These are phyloP conservation scores for Crenuchus spilurus DNA, from an alignment of 2,797 vertebrate genomes.

Conservation along the genomic window DNA sequence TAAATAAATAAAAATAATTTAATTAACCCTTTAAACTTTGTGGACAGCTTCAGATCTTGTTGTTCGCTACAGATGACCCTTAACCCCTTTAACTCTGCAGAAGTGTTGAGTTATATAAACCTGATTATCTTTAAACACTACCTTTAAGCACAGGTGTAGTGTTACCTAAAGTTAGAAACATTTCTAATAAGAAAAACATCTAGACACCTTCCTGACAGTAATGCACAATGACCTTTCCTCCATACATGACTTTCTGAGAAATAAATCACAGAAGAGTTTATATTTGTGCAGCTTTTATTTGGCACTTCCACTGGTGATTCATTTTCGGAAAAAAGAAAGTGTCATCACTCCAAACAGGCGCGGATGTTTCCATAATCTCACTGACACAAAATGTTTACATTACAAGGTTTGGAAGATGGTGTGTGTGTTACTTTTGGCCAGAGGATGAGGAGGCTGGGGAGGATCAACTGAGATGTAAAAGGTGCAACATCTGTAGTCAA, in stretches of 20 bases:
- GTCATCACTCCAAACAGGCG: conserved; percentile 38
- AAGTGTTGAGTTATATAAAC: too few species aligned
- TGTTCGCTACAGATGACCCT: too few species aligned
- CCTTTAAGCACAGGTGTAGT: too few species aligned
- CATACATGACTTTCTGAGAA: neutral
- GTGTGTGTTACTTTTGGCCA: neutral
- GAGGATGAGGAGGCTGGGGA: conserved; percentile 15
- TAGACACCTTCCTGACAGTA: neutral
- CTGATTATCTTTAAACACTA: too few species aligned
- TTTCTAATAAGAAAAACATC: neutral
- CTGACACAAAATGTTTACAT: conserved; percentile 53
- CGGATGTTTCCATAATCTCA: conserved; percentile 35
- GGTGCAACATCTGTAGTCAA: neutral
- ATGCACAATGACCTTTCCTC: neutral
- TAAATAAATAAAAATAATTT: too few species aligned
- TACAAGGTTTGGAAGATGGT: neutral
- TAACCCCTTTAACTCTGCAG: too few species aligned
- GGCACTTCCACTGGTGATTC: conserved; percentile 4
- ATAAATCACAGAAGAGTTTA: neutral
- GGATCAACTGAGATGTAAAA: conserved; percentile 17
- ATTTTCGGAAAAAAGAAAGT: conserved; percentile 48
- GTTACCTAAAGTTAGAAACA: too few species aligned
- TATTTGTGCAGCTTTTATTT: conserved; percentile 15
- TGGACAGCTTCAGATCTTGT: too few species aligned
- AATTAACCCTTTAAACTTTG: too few species aligned